Percentiles rank a stretch among this genome's conserved stretches.
Evolutionary conservation across 2,797 vertebrate genomes (phyloP).

Genomic region (Muscicapa comitata): DNA sequence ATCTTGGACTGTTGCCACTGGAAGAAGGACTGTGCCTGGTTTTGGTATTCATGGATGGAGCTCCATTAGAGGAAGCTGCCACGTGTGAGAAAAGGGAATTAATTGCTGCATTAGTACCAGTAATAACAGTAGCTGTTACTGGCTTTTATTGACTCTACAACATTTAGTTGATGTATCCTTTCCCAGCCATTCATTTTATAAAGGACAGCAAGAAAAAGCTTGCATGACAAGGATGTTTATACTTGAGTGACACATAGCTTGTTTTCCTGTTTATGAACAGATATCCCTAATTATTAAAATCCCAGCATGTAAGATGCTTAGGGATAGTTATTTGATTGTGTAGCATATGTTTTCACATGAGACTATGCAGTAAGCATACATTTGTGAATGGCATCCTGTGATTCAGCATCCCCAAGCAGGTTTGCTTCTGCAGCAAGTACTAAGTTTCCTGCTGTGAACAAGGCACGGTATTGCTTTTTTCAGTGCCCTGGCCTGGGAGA

Average conservation of each 20-base stretch:
- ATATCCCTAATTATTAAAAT: constrained; percentile 26
- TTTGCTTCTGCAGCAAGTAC: background rate
- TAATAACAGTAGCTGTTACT: background rate
- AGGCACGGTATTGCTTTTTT: background rate
- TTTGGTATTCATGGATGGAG: background rate
- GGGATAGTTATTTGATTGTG: background rate
- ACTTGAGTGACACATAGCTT: background rate
- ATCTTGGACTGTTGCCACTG: background rate
- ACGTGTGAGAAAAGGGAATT: background rate
- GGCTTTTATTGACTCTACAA: background rate
- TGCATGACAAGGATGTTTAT: background rate
- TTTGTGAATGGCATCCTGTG: background rate
- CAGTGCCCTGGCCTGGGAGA: background rate
- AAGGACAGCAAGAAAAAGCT: background rate
- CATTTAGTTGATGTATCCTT: background rate
- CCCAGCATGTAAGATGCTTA: background rate
- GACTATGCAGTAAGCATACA: background rate
- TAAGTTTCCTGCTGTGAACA: background rate
- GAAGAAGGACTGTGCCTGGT: background rate
- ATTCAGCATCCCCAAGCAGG: background rate
- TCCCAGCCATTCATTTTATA: background rate
- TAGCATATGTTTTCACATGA: background rate
- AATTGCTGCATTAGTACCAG: background rate
- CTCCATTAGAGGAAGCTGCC: background rate
- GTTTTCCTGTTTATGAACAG: background rate